Evolutionary conservation across 2,888 invertebrate species (phyloP).

Genomic region (Caenorhabditis sinica): DNA sequence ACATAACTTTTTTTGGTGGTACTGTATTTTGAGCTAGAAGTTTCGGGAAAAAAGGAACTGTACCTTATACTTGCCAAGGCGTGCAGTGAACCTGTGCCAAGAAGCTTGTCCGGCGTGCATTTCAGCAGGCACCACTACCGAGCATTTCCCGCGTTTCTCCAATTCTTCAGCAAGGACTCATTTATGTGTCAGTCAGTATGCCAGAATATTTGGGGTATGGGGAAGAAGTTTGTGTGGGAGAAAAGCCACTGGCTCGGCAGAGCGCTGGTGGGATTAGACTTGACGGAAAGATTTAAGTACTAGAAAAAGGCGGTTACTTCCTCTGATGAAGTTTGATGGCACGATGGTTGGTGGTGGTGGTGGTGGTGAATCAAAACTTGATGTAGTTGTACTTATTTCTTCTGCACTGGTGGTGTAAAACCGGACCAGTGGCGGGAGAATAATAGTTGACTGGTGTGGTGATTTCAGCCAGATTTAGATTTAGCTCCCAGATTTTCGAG

Average conservation of each 20-base stretch:
- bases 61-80: constrained; percentile 77
- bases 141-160: constrained; percentile 68
- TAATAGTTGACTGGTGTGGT: background rate
- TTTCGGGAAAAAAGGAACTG: background rate
- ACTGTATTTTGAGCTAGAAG: background rate
- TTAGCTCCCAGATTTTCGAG: constrained; percentile 25
- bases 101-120: constrained; percentile 77
- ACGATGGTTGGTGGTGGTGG: background rate
- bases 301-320: constrained; percentile 19
- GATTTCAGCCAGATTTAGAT: constrained; percentile 6
- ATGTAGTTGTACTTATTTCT: background rate
- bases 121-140: constrained; percentile 71
- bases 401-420: background rate
- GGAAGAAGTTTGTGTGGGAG: constrained; percentile 1
- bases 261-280: constrained; percentile 33
- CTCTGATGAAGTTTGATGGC: constrained; percentile 4
- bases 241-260: constrained; percentile 16
- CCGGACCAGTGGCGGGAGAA: background rate
- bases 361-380: constrained; percentile 18
- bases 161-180: constrained; percentile 63
- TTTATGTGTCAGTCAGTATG: constrained; percentile 55
- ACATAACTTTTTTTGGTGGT: background rate
- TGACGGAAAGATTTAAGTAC: constrained; percentile 47
- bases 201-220: constrained; percentile 39
- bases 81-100: constrained; percentile 77